These are phyloP conservation scores for Calyptomena viridis DNA, from an alignment of 2,113 vertebrate genomes.

Conservation along the genomic window DNA sequence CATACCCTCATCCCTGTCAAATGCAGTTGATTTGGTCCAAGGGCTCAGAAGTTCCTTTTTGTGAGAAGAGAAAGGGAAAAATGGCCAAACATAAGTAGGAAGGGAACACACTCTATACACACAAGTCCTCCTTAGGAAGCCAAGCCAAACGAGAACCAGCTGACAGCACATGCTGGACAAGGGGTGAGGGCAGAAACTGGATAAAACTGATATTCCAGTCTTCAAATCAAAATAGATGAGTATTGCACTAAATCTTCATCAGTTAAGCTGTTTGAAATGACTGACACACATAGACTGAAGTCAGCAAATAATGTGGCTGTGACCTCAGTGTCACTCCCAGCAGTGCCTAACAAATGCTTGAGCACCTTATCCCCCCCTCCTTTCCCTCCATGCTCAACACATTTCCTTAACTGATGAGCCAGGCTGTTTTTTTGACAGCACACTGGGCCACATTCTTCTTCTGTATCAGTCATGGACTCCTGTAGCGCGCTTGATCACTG, in stretches of 20 bases:
- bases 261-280: not conserved
- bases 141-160: not conserved
- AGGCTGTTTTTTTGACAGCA: not conserved
- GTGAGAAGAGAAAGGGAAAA: not conserved
- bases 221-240: not conserved
- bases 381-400: not conserved
- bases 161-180: not conserved
- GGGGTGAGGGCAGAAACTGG: not conserved
- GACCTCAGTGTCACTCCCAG: not conserved
- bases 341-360: not conserved
- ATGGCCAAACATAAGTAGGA: not conserved
- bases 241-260: not conserved
- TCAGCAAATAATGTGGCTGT: not conserved
- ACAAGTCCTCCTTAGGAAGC: not conserved
- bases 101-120: not conserved
- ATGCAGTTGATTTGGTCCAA: not conserved
- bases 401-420: constrained; percentile 13
- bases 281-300: not conserved
- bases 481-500: not conserved
- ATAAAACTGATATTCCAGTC: not conserved
- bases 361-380: not conserved
- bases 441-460: not conserved
- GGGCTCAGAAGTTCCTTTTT: not conserved
- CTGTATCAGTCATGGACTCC: accelerated
- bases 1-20: not conserved